Evolutionary conservation across 2,113 vertebrate genomes (phyloP), one percentile per base, ranked within the genome.

Genomic region (Conger conger): DNA sequence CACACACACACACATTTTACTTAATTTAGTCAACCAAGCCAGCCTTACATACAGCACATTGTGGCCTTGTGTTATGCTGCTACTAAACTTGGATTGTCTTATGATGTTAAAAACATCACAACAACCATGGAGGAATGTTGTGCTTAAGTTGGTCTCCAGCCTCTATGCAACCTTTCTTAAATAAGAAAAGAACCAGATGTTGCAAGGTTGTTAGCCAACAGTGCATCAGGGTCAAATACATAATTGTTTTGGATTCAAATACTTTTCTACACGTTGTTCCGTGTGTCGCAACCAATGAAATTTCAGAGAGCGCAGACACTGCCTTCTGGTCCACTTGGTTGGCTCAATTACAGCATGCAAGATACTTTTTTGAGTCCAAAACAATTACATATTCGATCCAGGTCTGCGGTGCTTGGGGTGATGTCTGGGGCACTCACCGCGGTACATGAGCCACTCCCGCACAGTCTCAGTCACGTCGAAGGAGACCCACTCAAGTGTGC

Each of bases 401-500:
- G n/a, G n/a, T n/a, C n/a, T n/a, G n/a, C n/a, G n/a, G n/a, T n/a
- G n/a, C n/a, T n/a, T n/a, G 30, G 76, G 23, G 23, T 38, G 54
- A 9, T 17, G 20, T 9, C 60, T 45, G 79, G 16, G 4, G 16
- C 54, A 76, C 95, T 91, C 87, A 98, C 97, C 97, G 96, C 96
- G 94, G 91, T 96, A 94, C 86, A 93, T 92, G 37, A 98, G 95
- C 97, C 97, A 98, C 87, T 98, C 97, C 0, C 95, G 94, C 89
- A 98, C 96, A 0, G 97, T 97, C 80, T 98, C 96, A 0, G 97
- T 98, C 94, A 98, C 97, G 1, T 98, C 97, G 0, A 98, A 98
- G 68, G 97, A 96, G 84, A 98, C 90, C 97, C 97, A 98, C 91
- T 98, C 97, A 0, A 93, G 81, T 0, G 95, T 94, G 82, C 97